Evolutionary conservation across 1,140 invertebrate species (phyloP).

Genomic region (Antheraea mylitta): DNA sequence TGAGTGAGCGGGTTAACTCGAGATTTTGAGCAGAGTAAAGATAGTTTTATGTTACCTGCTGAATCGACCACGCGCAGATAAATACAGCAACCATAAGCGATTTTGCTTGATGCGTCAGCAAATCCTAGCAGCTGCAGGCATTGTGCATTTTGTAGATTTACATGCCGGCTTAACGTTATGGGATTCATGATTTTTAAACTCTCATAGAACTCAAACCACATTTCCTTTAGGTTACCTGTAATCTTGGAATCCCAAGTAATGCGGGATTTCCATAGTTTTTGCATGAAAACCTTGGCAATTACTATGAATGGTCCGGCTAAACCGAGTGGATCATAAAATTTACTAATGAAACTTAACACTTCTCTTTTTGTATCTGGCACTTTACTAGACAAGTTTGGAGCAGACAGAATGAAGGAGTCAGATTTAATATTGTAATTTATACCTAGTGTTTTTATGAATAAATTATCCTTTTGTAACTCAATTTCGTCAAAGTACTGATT

Average conservation of each 20-base stretch:
- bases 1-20: constrained; percentile 17
- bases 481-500: constrained; percentile 9
- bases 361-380: constrained; percentile 20
- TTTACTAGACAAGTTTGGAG: not conserved
- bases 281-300: constrained; percentile 18
- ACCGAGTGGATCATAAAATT: constrained; percentile 23
- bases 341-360: constrained; percentile 20
- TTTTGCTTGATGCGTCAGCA: not conserved
- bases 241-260: constrained; percentile 7
- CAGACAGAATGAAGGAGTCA: constrained; percentile 6
- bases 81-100: constrained; percentile 9
- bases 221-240: not conserved
- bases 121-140: not conserved
- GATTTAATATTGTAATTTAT: constrained; percentile 8
- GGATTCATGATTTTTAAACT: not conserved
- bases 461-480: constrained; percentile 10
- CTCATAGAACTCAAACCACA: constrained; percentile 7
- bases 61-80: not conserved
- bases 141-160: not conserved
- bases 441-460: constrained; percentile 17
- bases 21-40: constrained; percentile 24
- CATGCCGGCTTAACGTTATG: not conserved
- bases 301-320: constrained; percentile 19
- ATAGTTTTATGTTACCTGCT: constrained; percentile 4
- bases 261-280: constrained; percentile 8